Evolutionary conservation across 2,113 vertebrate species (phyloP).

Genomic region (Onychostoma macrolepis): DNA sequence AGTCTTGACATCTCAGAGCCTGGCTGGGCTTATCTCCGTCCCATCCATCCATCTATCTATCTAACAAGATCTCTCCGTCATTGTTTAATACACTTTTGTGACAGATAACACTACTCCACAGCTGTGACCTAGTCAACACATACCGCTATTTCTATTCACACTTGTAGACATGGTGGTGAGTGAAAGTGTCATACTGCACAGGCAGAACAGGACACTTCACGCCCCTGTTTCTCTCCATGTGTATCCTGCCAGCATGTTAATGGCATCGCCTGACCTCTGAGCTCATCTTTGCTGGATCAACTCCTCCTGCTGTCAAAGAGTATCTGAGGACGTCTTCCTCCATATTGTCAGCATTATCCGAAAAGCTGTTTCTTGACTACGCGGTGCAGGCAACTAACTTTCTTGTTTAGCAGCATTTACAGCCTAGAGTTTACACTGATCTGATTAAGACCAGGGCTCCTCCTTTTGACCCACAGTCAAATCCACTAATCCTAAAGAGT

Average conservation of each 20-base stretch:
- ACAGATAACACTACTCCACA: constrained; percentile 42
- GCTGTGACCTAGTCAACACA: constrained; percentile 30
- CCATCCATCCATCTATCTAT: neutral
- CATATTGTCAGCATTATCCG: constrained; percentile 21
- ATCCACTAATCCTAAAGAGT: constrained; percentile 53
- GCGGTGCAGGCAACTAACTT: neutral
- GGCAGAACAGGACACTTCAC: constrained; percentile 46
- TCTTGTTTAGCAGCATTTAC: constrained; percentile 34
- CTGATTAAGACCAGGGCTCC: constrained; percentile 54
- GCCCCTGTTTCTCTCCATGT: constrained; percentile 14
- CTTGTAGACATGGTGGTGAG: constrained; percentile 26
- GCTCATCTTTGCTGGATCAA: constrained; percentile 18
- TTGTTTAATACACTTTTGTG: constrained; percentile 47
- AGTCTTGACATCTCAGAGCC: constrained; percentile 43
- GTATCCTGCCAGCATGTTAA: constrained; percentile 9
- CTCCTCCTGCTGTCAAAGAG: neutral
- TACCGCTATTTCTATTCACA: constrained; percentile 39
- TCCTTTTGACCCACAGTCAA: constrained; percentile 46
- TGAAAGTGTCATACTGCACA: constrained; percentile 36
- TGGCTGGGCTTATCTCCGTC: neutral
- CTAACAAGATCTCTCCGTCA: constrained; percentile 12
- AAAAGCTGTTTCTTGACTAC: constrained; percentile 20
- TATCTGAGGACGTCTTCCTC: constrained; percentile 16
- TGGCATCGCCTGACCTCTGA: constrained; percentile 39
- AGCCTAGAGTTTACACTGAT: constrained; percentile 48